Evolutionary conservation across 1,140 invertebrate species (phyloP), one percentile per base, ranked within the genome.

Genomic region (Drosophila lowei): DNA sequence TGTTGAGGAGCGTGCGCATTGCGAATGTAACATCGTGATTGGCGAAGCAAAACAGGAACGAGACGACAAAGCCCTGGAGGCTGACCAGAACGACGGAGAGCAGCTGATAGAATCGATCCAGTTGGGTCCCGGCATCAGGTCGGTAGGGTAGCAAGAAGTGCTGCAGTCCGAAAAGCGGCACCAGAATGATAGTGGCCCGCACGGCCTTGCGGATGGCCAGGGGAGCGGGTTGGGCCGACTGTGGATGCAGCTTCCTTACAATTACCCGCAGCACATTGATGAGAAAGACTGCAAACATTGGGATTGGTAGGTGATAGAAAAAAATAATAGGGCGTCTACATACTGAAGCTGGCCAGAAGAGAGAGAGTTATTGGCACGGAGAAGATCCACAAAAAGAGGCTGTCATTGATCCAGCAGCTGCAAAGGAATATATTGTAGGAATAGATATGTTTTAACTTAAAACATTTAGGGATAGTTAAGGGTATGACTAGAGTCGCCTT

Each of bases 31-130:
- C 97, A 93, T 98, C 97, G 71, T 97, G 96, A 90, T 98, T 98
- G 79, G 95, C 96, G 92, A 98, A 98, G 89, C 97, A 98, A 90
- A 98, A 97, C 3, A 98, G 92, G 23, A 96, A 93, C 0, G 97
- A 94, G 0, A 98, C 96, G 65, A 95, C 96, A 9, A 97, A 93
- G 54, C 97, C 97, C 95, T 98, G 97, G 64, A 97, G 94, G 28
- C 97, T 97, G 15, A 95, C 94, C 0, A 96, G 93, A 7, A 97
- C 90, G 3, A 97, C 96, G 0, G 96, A 95, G 13, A 95, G 86
- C 46, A 97, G 93, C 66, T 96, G 94, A 81, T 98, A 97, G 57
- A 95, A 91, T 8, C 93, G 92, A 71, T 96, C 95, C 73, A 94
- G 93, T 0, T 94, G 92, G 52, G 94, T 92, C 11, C 93, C 92